Conservation (phyloP, 1,140 invertebrate species). For the Zaprionus nigranus region DNA sequence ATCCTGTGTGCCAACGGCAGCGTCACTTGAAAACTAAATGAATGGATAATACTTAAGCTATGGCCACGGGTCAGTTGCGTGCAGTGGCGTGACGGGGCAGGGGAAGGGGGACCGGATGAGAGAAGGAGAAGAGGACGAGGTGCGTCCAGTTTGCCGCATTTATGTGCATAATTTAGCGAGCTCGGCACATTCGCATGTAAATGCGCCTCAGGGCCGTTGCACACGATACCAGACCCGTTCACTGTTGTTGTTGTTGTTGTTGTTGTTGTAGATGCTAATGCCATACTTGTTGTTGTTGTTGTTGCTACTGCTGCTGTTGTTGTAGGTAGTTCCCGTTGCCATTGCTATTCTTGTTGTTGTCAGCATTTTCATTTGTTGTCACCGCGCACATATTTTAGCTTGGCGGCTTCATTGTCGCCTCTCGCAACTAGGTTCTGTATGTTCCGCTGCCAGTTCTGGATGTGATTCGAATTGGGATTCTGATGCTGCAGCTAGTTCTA, state of each 20-base stretch:
- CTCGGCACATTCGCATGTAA: slow-evolving; percentile 45
- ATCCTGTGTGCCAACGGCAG: neutral
- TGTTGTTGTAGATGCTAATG: neutral
- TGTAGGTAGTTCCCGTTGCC: neutral
- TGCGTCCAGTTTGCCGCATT: slow-evolving; percentile 20
- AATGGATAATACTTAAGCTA: slow-evolving; percentile 17
- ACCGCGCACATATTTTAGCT: slow-evolving; percentile 45
- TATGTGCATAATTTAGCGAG: slow-evolving; percentile 51
- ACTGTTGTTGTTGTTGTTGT: neutral
- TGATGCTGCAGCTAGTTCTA: neutral
- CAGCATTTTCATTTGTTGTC: slow-evolving; percentile 20
- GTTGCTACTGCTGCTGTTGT: neutral
- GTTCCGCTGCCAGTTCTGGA: neutral
- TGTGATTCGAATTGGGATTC: neutral
- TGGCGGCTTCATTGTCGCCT: slow-evolving; percentile 23
- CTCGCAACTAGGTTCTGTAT: neutral
- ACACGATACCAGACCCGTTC: neutral
- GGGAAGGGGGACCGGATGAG: neutral
- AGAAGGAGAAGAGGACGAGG: neutral
- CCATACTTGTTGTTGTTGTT: neutral
- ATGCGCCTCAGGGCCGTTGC: slow-evolving; percentile 38
- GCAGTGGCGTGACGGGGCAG: neutral
- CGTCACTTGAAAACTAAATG: slow-evolving; percentile 14
- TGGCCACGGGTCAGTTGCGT: slow-evolving; percentile 12
- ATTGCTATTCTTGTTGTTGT: neutral